These are phyloP conservation scores for Zophobas atratus DNA, from an alignment of 1,140 invertebrate genomes.

Conservation along the genomic window DNA sequence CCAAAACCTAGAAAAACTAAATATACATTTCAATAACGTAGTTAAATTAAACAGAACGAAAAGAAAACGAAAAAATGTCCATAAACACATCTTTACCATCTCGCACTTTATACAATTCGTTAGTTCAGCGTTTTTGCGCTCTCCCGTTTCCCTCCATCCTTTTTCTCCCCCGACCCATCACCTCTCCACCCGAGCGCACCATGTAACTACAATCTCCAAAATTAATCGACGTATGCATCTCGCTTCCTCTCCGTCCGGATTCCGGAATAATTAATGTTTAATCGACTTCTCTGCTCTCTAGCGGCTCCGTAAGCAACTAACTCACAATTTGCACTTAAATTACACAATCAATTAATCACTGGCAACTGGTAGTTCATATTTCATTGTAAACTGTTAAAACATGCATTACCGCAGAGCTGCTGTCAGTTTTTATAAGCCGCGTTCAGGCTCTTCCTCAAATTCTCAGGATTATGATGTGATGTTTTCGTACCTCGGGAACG, in stretches of 20 bases:
- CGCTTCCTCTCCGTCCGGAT: conserved; percentile 18
- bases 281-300: conserved; percentile 44
- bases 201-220: no score
- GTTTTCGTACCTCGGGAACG: conserved; percentile 28
- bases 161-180: no score
- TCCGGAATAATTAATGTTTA: conserved; percentile 52
- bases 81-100: no score
- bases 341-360: conserved; percentile 55
- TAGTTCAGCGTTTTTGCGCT: no score
- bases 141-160: no score
- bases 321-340: conserved; percentile 52
- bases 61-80: no score
- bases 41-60: no score
- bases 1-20: no score
- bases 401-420: conserved; percentile 46
- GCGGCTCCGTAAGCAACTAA: conserved; percentile 52
- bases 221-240: no score
- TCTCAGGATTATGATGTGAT: conserved; percentile 37
- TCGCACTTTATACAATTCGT: no score
- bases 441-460: conserved; percentile 37
- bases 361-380: conserved; percentile 53
- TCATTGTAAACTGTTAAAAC: conserved; percentile 53
- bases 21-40: no score
- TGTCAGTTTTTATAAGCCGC: conserved; percentile 49
- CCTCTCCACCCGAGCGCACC: no score